These are phyloP conservation scores for Synergus japonicus DNA, from an alignment of 2,888 invertebrate species.

Conservation along the genomic window DNA sequence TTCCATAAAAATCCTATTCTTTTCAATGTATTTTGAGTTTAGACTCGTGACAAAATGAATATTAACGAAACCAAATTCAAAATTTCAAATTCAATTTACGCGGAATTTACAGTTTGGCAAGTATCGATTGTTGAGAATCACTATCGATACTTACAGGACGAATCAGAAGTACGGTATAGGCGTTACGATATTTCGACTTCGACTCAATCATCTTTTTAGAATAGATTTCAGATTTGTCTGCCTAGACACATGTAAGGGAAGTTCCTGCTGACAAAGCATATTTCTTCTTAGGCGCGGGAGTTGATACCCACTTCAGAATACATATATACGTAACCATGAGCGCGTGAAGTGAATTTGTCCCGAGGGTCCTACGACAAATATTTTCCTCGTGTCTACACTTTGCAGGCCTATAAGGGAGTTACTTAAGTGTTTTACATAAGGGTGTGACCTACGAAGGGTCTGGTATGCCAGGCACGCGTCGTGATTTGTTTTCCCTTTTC, in stretches of 20 bases:
- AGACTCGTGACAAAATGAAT: too few species aligned
- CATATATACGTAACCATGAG: neutral
- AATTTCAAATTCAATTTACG: too few species aligned
- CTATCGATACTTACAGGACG: too few species aligned
- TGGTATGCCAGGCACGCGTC: conserved; percentile 75
- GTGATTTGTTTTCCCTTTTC: conserved; percentile 73
- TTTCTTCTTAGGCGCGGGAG: conserved; percentile 12
- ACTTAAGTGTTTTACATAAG: conserved; percentile 73
- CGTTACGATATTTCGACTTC: too few species aligned
- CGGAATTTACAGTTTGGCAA: too few species aligned
- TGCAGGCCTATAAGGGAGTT: conserved; percentile 60
- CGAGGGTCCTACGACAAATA: conserved; percentile 68
- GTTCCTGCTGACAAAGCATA: conserved; percentile 23
- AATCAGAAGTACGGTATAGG: too few species aligned
- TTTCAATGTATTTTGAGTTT: too few species aligned
- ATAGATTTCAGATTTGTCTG: neutral
- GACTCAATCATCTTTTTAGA: too few species aligned
- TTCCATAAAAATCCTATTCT: too few species aligned
- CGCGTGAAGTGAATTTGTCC: conserved; percentile 55
- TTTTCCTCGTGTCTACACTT: conserved; percentile 65
- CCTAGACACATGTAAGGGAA: neutral
- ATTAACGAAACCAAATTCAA: too few species aligned
- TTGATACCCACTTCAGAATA: conserved; percentile 1
- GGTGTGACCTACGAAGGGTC: conserved; percentile 71
- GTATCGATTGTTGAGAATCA: too few species aligned